Evolutionary conservation across 2,797 vertebrate genomes (phyloP).

Genomic region (Podargus strigoides): DNA sequence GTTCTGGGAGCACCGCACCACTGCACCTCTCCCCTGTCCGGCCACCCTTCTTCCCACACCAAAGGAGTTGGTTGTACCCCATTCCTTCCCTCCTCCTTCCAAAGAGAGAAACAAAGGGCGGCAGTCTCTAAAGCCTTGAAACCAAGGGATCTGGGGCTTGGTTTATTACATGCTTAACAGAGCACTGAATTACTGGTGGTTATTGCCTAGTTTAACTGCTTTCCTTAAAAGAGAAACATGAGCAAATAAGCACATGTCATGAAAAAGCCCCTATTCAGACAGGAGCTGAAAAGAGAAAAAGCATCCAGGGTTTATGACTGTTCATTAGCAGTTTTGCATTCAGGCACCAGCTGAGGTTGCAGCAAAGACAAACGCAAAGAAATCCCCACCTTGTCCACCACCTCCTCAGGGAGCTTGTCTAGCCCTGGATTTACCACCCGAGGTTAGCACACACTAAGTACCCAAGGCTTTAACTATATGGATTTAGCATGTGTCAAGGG

Average conservation of each 20-base stretch:
- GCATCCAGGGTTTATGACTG: not conserved
- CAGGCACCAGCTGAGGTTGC: not conserved
- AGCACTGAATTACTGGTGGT: conserved; percentile 51
- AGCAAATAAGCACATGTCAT: conserved; percentile 48
- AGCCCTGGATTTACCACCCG: not conserved
- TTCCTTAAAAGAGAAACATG: conserved; percentile 48
- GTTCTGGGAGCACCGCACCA: not conserved
- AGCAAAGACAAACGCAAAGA: conserved; percentile 8
- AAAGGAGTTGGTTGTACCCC: not conserved
- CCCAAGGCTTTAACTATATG: not conserved
- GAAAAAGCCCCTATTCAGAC: conserved; percentile 44
- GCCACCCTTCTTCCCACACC: not conserved
- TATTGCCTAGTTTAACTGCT: conserved; percentile 36
- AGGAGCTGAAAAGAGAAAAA: conserved; percentile 46
- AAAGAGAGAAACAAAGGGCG: not conserved
- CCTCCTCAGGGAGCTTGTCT: conserved; percentile 1
- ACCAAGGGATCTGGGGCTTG: not conserved
- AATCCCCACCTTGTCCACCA: not conserved
- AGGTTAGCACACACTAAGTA: not conserved
- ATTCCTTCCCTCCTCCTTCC: not conserved
- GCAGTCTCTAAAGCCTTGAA: not conserved
- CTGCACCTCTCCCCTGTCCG: accelerated
- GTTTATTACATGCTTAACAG: conserved; percentile 55
- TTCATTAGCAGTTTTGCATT: not conserved
- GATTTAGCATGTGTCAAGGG: not conserved